Evolutionary conservation across 1,140 invertebrate species (phyloP).

Genomic region (Pararge aegeria): DNA sequence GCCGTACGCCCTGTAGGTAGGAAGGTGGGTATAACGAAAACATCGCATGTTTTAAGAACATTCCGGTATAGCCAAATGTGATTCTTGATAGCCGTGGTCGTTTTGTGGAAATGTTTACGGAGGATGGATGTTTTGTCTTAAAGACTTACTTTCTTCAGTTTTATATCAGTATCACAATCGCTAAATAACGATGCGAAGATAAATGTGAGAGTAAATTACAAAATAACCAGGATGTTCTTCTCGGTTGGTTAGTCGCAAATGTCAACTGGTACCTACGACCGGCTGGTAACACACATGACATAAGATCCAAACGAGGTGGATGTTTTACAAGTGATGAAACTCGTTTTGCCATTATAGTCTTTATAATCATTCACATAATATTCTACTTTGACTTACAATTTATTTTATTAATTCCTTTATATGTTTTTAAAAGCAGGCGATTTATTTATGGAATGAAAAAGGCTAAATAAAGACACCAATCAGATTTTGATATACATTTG

Average conservation of each 20-base stretch:
- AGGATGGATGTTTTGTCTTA: not conserved
- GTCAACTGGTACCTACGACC: constrained; percentile 43
- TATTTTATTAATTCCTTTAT: too few relatives aligned
- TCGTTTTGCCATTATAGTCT: not conserved
- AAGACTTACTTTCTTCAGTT: not conserved
- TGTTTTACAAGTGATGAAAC: not conserved
- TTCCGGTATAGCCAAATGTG: constrained; percentile 1
- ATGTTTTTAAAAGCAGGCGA: too few relatives aligned
- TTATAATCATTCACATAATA: not conserved
- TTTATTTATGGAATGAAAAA: too few relatives aligned
- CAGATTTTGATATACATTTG: too few relatives aligned
- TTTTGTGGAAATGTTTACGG: not conserved
- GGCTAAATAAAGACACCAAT: too few relatives aligned
- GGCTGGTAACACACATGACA: constrained; percentile 34
- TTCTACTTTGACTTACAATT: not conserved
- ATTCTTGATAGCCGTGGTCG: constrained; percentile 1
- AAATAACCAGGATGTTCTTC: constrained; percentile 41
- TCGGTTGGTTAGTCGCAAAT: constrained; percentile 42
- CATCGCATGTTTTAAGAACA: constrained; percentile 6
- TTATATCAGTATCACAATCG: not conserved
- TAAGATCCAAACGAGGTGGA: constrained; percentile 16
- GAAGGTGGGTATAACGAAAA: constrained; percentile 1
- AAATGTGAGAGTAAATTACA: constrained; percentile 28
- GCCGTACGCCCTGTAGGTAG: not conserved
- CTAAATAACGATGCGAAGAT: not conserved